These are phyloP conservation scores for Apostichopus leukothele DNA, from an alignment of 53 echinoderm and acorn worm species.

Conservation along the genomic window DNA sequence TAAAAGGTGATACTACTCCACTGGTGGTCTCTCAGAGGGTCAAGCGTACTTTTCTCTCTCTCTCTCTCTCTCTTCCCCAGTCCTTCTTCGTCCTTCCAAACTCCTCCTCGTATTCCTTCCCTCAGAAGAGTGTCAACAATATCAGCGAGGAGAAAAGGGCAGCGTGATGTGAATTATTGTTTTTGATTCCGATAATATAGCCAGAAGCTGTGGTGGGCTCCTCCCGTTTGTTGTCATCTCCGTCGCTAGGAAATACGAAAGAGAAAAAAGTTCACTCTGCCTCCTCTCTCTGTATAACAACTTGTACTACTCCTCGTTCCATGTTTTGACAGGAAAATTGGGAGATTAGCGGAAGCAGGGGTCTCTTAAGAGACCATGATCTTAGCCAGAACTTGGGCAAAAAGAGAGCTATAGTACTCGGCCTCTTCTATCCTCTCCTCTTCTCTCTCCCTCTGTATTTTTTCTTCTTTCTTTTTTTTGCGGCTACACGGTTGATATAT, in stretches of 20 bases:
- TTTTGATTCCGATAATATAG: no score
- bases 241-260: background rate
- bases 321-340: constrained; percentile 31
- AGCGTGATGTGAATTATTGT: no score
- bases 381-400: no score
- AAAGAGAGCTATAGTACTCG: background rate
- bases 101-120: no score
- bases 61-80: background rate
- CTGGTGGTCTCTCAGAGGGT: background rate
- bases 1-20: background rate
- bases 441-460: background rate
- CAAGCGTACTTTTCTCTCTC: background rate
- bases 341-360: background rate
- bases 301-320: background rate
- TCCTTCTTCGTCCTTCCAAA: background rate
- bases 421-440: background rate
- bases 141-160: no score
- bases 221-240: background rate
- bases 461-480: background rate
- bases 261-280: background rate
- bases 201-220: no score
- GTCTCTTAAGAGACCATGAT: no score
- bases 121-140: no score
- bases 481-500: background rate
- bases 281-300: background rate